Evolutionary conservation across 2,888 invertebrate species (phyloP).

Genomic region (Griposia aprilina): DNA sequence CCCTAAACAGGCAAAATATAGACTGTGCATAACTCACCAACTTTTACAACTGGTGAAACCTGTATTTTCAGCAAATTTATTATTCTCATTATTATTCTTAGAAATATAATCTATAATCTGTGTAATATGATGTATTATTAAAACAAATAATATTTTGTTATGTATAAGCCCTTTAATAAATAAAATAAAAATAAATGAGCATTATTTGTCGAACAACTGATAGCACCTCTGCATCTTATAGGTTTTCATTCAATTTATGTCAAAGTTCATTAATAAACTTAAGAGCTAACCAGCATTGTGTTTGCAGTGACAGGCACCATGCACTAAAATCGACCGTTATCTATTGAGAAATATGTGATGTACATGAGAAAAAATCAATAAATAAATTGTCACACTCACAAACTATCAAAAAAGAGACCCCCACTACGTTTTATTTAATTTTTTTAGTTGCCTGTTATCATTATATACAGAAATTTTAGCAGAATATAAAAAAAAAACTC

Average conservation of each 20-base stretch:
- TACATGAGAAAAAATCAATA: not conserved
- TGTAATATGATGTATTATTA: not conserved
- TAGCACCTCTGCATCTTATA: not conserved
- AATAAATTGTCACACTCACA: no score
- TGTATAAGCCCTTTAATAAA: not conserved
- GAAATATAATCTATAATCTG: not conserved
- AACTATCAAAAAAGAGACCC: not conserved
- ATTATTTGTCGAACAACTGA: not conserved
- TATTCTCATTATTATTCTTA: not conserved
- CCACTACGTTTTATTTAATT: not conserved
- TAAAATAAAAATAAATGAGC: not conserved
- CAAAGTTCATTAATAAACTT: not conserved
- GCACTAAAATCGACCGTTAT: not conserved
- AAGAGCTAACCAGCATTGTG: not conserved
- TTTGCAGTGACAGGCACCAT: not conserved
- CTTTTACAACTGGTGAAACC: not conserved
- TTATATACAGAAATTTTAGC: not conserved
- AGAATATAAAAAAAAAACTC: no score
- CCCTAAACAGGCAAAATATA: not conserved
- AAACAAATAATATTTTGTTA: not conserved
- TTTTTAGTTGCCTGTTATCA: no score
- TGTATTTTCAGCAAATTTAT: not conserved
- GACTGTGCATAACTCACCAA: not conserved
- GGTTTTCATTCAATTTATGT: not conserved
- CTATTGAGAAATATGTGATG: not conserved